Evolutionary conservation across 2,113 vertebrate species (phyloP).

Genomic region (Cephalopterus ornatus): DNA sequence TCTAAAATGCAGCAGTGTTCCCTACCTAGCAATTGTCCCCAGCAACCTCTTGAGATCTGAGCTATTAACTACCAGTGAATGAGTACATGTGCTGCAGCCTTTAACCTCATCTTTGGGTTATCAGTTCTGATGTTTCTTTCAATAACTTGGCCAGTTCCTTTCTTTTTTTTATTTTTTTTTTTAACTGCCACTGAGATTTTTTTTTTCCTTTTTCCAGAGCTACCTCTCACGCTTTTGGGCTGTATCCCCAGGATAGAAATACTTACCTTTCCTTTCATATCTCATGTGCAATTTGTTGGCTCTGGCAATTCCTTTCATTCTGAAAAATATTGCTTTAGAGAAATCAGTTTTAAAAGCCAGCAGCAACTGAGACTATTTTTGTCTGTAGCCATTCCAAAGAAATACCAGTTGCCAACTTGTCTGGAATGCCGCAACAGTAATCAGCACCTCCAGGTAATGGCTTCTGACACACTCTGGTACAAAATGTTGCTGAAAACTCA

Average conservation of each 20-base stretch:
- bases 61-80: slow-evolving; percentile 39
- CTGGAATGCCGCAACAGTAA: not conserved
- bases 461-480: not conserved
- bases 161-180: not conserved
- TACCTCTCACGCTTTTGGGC: not conserved
- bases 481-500: slow-evolving; percentile 5
- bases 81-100: slow-evolving; percentile 3
- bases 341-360: slow-evolving; percentile 19
- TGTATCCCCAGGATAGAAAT: not conserved
- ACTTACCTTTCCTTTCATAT: slow-evolving; percentile 31
- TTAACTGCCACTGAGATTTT: not conserved
- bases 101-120: slow-evolving; percentile 30
- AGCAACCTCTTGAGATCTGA: slow-evolving; percentile 14
- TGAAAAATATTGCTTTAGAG: slow-evolving; percentile 42
- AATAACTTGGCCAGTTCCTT: not conserved
- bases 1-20: slow-evolving; percentile 1
- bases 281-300: slow-evolving; percentile 34
- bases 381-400: slow-evolving; percentile 23
- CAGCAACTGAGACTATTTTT: slow-evolving; percentile 13
- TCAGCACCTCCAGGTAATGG: slow-evolving; percentile 44
- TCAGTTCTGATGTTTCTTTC: slow-evolving; percentile 48
- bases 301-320: slow-evolving; percentile 23
- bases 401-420: slow-evolving; percentile 29
- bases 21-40: slow-evolving; percentile 16
- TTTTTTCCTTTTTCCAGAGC: not conserved